These are phyloP conservation scores for Sesia apiformis DNA, from an alignment of 2,888 invertebrate species.

Conservation along the genomic window DNA sequence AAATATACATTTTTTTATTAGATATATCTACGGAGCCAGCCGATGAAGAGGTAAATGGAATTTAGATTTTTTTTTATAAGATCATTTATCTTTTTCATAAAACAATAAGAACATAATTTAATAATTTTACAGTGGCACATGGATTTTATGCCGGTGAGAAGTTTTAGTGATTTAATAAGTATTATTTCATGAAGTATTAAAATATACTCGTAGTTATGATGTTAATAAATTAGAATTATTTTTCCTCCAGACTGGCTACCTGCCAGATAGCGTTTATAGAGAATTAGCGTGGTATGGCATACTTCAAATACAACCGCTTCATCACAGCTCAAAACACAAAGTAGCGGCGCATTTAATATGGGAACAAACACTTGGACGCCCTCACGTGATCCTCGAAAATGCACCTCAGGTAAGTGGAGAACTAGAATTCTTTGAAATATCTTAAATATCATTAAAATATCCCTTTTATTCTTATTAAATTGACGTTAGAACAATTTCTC, in stretches of 20 bases:
- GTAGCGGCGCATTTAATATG: conserved; percentile 63
- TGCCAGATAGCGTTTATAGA: conserved; percentile 62
- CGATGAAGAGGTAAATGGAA: conserved; percentile 48
- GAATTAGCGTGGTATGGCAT: conserved; percentile 69
- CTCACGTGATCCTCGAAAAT: conserved; percentile 62
- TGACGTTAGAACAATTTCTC: too few relatives aligned
- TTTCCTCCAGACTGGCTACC: conserved; percentile 47
- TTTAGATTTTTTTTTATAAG: too few relatives aligned
- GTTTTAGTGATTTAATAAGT: background rate
- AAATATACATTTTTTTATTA: too few relatives aligned
- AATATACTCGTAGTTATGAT: background rate
- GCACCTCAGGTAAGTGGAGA: conserved; percentile 45
- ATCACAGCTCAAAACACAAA: conserved; percentile 58
- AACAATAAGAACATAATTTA: background rate
- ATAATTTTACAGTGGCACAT: conserved; percentile 54
- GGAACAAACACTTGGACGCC: conserved; percentile 63
- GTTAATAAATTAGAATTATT: background rate
- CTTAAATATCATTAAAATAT: too few relatives aligned
- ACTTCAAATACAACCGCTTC: conserved; percentile 59
- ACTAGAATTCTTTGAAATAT: background rate
- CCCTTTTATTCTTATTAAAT: too few relatives aligned
- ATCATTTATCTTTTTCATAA: background rate
- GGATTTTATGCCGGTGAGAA: conserved; percentile 63
- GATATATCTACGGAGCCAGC: conserved; percentile 19
- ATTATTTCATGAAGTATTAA: too few relatives aligned